Evolutionary conservation across 2,888 invertebrate genomes (phyloP).

Genomic region (Diaprepes abbreviatus): DNA sequence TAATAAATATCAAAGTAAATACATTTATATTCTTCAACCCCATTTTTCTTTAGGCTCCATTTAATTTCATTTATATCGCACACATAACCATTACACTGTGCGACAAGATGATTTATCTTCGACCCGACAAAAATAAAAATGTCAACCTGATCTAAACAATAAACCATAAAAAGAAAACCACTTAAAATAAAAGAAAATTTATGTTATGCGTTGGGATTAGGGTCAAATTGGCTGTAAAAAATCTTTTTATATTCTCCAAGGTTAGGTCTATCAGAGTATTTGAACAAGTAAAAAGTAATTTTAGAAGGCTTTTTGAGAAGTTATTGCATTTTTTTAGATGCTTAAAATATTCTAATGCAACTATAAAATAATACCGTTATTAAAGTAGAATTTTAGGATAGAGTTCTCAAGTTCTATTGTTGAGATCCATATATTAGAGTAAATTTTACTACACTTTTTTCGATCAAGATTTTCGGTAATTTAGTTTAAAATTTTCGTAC

Average conservation of each 20-base stretch:
- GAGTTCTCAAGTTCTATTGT: no score
- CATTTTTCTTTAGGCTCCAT: background rate
- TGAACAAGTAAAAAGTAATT: no score
- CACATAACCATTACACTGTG: conserved; percentile 4
- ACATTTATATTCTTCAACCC: background rate
- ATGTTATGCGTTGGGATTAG: background rate
- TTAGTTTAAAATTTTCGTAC: no score
- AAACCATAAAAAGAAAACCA: background rate
- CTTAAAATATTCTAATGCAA: no score
- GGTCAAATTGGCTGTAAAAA: background rate
- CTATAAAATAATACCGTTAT: no score
- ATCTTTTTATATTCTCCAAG: background rate
- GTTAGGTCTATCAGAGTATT: background rate
- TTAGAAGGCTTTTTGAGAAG: no score
- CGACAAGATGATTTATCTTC: conserved; percentile 10
- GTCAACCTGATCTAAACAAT: background rate
- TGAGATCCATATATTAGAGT: no score
- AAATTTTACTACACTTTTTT: no score
- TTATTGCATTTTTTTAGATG: no score
- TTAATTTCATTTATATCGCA: conserved; percentile 13
- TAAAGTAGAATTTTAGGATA: no score
- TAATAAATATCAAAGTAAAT: conserved; percentile 1
- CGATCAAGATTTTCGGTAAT: no score
- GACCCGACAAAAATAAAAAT: conserved; percentile 8
- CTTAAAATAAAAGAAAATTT: conserved; percentile 3